A percentile compares a stretch with the other conserved stretches of the same genome.
Evolutionary conservation across 2,113 vertebrate species (phyloP).

Genomic region (Heliornis fulica): DNA sequence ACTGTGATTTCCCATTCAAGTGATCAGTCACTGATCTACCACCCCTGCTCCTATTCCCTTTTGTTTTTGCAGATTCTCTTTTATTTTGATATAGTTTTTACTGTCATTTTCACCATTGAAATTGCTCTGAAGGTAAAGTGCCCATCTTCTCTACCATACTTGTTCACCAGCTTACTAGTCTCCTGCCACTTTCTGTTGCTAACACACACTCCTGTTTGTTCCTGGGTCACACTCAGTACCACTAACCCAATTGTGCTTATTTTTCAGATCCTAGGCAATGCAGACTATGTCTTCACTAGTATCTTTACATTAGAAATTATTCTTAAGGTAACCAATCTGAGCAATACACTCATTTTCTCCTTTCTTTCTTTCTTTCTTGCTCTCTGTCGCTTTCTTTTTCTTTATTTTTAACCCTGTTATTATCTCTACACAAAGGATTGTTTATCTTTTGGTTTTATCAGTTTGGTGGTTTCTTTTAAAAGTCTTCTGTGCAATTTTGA

Average conservation of each 20-base stretch:
- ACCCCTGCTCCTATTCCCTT: slow-evolving; percentile 55
- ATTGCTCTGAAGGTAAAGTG: slow-evolving; percentile 84
- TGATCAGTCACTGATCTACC: slow-evolving; percentile 40
- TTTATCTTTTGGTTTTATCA: background rate
- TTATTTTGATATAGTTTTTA: slow-evolving; percentile 88
- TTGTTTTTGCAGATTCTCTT: slow-evolving; percentile 83
- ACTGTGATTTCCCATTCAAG: slow-evolving; percentile 19
- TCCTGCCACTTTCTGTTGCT: slow-evolving; percentile 68
- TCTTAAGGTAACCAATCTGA: slow-evolving; percentile 90
- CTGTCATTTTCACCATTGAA: slow-evolving; percentile 87
- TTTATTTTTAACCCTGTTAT: background rate
- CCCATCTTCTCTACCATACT: slow-evolving; percentile 23
- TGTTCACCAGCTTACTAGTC: slow-evolving; percentile 5
- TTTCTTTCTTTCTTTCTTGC: background rate
- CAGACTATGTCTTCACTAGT: slow-evolving; percentile 99
- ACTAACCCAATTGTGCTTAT: slow-evolving; percentile 79
- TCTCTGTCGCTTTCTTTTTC: background rate
- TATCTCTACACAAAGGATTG: background rate
- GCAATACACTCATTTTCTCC: slow-evolving; percentile 40
- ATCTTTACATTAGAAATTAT: slow-evolving; percentile 99
- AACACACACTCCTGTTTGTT: slow-evolving; percentile 63
- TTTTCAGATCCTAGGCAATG: slow-evolving; percentile 98
- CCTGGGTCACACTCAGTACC: slow-evolving; percentile 65
- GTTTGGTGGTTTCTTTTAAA: background rate
- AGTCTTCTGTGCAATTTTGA: background rate